Percentiles rank a stretch among this genome's conserved stretches.
Evolutionary conservation across 2,113 vertebrate species (phyloP).

Genomic region (Capra hircus): DNA sequence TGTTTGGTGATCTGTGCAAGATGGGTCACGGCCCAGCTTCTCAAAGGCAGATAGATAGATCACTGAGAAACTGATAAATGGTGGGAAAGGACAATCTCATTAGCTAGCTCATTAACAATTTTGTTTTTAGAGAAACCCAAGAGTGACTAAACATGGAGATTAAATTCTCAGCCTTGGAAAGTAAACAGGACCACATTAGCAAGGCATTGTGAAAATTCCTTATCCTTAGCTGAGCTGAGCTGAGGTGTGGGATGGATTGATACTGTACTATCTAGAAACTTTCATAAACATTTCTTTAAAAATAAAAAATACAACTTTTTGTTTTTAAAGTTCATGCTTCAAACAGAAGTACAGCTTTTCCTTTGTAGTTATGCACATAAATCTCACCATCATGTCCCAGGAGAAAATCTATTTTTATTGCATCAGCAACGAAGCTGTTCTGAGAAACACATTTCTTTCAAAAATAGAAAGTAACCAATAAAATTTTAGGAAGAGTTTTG

Average conservation of each 20-base stretch:
- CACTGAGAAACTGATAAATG: constrained; percentile 24
- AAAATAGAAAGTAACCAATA: neutral
- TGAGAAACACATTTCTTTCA: constrained; percentile 16
- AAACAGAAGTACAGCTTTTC: constrained; percentile 4
- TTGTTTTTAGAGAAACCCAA: constrained; percentile 36
- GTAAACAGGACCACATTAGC: neutral
- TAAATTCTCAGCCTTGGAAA: constrained; percentile 3
- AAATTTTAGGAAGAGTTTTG: neutral
- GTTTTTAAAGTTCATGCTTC: neutral
- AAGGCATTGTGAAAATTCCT: neutral
- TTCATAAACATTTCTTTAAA: constrained; percentile 39
- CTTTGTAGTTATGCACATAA: neutral
- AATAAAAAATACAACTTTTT: neutral
- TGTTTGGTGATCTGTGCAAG: constrained; percentile 53
- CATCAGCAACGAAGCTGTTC: neutral
- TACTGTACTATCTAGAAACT: neutral
- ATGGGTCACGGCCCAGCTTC: constrained; percentile 26
- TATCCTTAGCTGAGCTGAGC: neutral
- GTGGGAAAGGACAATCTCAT: constrained; percentile 35
- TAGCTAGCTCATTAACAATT: constrained; percentile 29
- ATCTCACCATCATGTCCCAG: neutral
- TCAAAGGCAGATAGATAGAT: constrained; percentile 1
- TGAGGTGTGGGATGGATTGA: neutral
- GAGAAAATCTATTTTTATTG: constrained; percentile 14
- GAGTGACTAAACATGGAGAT: neutral